Evolutionary conservation across 2,797 vertebrate species (phyloP).

Genomic region (Geotrypetes seraphini): DNA sequence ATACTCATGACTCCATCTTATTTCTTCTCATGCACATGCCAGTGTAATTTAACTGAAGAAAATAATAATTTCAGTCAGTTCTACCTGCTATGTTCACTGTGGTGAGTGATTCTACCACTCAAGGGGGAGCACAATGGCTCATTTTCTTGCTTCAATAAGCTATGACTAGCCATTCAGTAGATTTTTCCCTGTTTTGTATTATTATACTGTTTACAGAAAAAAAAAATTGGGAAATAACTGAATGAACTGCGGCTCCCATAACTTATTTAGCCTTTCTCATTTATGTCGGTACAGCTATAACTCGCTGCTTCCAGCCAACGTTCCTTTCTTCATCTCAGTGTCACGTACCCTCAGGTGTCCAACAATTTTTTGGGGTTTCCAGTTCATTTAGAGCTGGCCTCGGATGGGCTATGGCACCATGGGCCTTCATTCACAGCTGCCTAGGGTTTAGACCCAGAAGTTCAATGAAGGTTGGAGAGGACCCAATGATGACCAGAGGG

Average conservation of each 20-base stretch:
- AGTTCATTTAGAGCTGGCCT: too few species aligned
- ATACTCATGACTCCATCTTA: slow-evolving; percentile 19
- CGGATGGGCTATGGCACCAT: too few species aligned
- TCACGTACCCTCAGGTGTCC: too few species aligned
- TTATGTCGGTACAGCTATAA: slow-evolving; percentile 19
- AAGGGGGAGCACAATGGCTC: slow-evolving; percentile 34
- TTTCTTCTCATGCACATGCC: slow-evolving; percentile 35
- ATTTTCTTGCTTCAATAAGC: slow-evolving; percentile 57
- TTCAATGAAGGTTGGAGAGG: too few species aligned
- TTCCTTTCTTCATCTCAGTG: too few species aligned
- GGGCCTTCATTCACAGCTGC: too few species aligned
- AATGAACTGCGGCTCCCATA: slow-evolving; percentile 44
- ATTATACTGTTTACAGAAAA: slow-evolving; percentile 43
- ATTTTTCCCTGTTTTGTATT: slow-evolving; percentile 57
- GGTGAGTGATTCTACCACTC: slow-evolving; percentile 48
- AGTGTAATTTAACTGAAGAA: slow-evolving; percentile 44
- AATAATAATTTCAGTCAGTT: slow-evolving; percentile 39
- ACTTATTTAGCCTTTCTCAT: slow-evolving; percentile 33
- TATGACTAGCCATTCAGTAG: slow-evolving; percentile 43
- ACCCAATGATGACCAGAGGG: too few species aligned
- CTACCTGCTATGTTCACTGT: slow-evolving; percentile 38
- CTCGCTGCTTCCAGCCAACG: slow-evolving; percentile 29
- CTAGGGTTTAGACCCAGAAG: too few species aligned
- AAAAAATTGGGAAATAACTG: slow-evolving; percentile 50
- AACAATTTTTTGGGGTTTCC: too few species aligned